These are phyloP conservation scores for Rhombomys opimus DNA, from an alignment of 2,113 vertebrate genomes.

Conservation along the genomic window DNA sequence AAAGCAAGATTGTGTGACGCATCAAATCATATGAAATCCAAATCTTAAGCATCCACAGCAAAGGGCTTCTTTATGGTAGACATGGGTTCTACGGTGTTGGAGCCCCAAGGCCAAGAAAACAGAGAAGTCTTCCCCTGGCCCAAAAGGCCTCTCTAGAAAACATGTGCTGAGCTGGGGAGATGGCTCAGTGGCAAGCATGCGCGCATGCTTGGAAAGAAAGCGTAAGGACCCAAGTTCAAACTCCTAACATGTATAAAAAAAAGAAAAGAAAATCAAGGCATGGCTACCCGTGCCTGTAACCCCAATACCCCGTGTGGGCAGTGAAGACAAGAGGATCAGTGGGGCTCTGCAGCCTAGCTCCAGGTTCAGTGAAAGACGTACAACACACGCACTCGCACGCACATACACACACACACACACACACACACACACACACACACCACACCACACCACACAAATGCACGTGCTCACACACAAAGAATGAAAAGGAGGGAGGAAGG, in stretches of 20 bases:
- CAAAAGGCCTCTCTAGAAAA: not conserved
- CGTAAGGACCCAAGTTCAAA: not conserved
- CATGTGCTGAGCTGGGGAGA: not conserved
- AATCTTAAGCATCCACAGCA: not conserved
- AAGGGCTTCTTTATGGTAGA: not conserved
- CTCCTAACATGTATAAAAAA: not conserved
- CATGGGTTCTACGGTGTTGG: not conserved
- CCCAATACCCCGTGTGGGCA: not conserved
- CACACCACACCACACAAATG: not conserved
- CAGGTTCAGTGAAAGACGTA: not conserved
- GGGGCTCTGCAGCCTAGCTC: not conserved
- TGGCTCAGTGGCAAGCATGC: not conserved
- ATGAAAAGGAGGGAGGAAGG: not conserved
- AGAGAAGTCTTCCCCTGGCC: not conserved
- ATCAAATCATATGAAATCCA: not conserved
- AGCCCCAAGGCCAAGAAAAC: not conserved
- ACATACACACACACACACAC: not conserved
- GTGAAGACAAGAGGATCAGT: not conserved
- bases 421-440: not conserved
- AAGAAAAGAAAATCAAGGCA: not conserved
- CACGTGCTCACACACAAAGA: not conserved
- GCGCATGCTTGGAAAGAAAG: not conserved
- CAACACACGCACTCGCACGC: too few relatives aligned
- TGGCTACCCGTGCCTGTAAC: not conserved
- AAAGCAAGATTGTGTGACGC: not conserved